Conservation (phyloP, 2,888 invertebrate species). For the Graphium colonna region DNA sequence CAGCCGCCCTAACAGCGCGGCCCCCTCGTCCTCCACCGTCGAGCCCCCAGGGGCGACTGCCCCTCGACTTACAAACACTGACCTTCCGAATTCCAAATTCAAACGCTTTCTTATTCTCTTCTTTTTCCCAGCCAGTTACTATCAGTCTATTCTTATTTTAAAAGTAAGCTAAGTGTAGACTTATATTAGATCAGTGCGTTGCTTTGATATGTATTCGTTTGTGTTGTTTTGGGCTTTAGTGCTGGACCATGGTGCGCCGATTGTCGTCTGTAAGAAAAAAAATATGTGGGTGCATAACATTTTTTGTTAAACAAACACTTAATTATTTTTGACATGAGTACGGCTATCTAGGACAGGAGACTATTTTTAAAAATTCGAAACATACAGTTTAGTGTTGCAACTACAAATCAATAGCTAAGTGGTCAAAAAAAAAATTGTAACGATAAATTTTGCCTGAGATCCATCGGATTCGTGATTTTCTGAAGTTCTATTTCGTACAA, state of each 20-base stretch:
- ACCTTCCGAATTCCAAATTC: conserved; percentile 26
- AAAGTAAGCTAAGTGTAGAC: conserved; percentile 17
- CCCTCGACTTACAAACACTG: conserved; percentile 35
- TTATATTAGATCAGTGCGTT: conserved; percentile 60
- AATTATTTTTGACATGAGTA: too few relatives aligned
- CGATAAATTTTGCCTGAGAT: too few relatives aligned
- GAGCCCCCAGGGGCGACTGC: conserved; percentile 48
- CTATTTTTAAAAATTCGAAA: too few relatives aligned
- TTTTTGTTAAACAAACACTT: too few relatives aligned
- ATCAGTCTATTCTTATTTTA: conserved; percentile 13
- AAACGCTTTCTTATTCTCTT: conserved; percentile 8
- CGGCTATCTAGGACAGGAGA: too few relatives aligned
- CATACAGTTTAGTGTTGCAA: too few relatives aligned
- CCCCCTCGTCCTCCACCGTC: conserved; percentile 76
- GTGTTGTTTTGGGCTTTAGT: conserved; percentile 37
- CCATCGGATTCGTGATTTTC: too few relatives aligned
- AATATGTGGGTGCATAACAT: too few relatives aligned
- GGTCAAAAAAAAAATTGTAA: too few relatives aligned
- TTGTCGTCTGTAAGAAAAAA: conserved; percentile 53
- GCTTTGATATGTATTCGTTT: conserved; percentile 70
- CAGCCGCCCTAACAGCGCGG: conserved; percentile 83
- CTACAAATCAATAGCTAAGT: too few relatives aligned
- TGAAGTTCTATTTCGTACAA: too few relatives aligned
- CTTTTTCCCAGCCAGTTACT: conserved; percentile 7
- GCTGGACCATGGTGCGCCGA: conserved; percentile 59